Evolutionary conservation across 1,140 invertebrate species (phyloP).

Genomic region (Brachionus paranguensis): DNA sequence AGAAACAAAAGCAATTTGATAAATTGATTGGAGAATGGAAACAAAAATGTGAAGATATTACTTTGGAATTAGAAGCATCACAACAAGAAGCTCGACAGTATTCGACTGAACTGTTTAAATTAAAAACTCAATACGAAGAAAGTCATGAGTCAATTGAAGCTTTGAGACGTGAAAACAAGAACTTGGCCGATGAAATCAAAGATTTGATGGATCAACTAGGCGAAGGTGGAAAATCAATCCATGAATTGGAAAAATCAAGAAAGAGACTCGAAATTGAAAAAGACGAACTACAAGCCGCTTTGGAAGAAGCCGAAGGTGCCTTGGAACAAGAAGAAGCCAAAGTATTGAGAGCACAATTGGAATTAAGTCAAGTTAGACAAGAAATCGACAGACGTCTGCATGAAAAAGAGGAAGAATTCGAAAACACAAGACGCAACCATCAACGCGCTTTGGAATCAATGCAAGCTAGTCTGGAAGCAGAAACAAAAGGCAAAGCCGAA

Average conservation of each 20-base stretch:
- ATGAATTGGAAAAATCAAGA: conserved; percentile 70
- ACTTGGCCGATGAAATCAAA: conserved; percentile 69
- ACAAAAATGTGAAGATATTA: conserved; percentile 50
- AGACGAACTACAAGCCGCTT: too few species aligned
- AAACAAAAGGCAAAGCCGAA: conserved; percentile 97
- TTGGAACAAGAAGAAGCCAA: conserved; percentile 82
- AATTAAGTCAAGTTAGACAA: conserved; percentile 90
- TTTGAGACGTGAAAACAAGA: conserved; percentile 97
- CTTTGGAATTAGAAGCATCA: too few species aligned
- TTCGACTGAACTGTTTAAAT: conserved; percentile 88
- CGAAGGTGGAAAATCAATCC: conserved; percentile 81
- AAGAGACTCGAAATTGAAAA: conserved; percentile 58
- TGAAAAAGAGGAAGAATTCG: conserved; percentile 99
- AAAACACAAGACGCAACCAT: conserved; percentile 93
- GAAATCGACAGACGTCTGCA: conserved; percentile 62
- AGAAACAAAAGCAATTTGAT: conserved; percentile 91
- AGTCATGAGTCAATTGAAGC: conserved; percentile 89
- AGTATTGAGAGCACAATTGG: conserved; percentile 87
- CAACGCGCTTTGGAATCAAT: conserved; percentile 97
- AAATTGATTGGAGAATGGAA: conserved; percentile 99
- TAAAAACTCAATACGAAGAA: conserved; percentile 94
- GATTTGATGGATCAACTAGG: conserved; percentile 96
- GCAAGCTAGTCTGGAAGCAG: conserved; percentile 96
- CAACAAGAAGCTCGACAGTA: conserved; percentile 76
- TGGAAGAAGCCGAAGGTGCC: too few species aligned